Conservation (phyloP, 2,888 invertebrate species). For the Drosophila greeni region DNA sequence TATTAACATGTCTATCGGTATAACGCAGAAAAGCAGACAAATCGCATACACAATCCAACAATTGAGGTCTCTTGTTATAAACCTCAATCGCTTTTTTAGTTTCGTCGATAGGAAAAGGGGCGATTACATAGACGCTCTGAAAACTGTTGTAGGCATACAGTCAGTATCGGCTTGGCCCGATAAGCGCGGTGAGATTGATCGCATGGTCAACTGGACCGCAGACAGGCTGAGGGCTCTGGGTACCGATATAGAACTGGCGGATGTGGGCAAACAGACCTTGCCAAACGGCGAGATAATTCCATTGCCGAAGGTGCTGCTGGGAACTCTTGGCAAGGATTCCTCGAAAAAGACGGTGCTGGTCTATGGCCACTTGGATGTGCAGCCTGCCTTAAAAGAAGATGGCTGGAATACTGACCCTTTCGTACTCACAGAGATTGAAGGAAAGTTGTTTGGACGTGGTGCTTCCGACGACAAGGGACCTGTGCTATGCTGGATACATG, state of each 20-base stretch:
- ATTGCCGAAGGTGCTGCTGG: conserved; percentile 92
- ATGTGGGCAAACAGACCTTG: conserved; percentile 87
- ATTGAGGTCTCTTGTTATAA: conserved; percentile 11
- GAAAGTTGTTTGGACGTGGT: conserved; percentile 94
- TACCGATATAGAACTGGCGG: conserved; percentile 84
- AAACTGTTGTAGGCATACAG: conserved; percentile 93
- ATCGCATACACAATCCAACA: not conserved
- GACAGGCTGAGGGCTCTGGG: conserved; percentile 85
- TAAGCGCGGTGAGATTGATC: conserved; percentile 87
- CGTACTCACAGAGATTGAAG: conserved; percentile 90
- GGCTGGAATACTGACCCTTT: conserved; percentile 99
- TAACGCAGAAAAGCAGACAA: not conserved
- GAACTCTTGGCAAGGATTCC: conserved; percentile 87
- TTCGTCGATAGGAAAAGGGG: conserved; percentile 87
- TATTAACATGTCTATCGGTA: not conserved
- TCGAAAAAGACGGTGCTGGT: conserved; percentile 95
- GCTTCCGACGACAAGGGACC: conserved; percentile 97
- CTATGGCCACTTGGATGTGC: conserved; percentile 99
- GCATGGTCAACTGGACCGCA: conserved; percentile 91
- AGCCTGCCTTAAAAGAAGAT: conserved; percentile 94
- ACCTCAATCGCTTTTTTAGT: conserved; percentile 49
- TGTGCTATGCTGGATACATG: conserved; percentile 96
- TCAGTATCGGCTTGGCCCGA: conserved; percentile 96
- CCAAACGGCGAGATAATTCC: conserved; percentile 86
- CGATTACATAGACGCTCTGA: conserved; percentile 87